Evolutionary conservation across 2,888 invertebrate species (phyloP).

Genomic region (Byasa hedistus): DNA sequence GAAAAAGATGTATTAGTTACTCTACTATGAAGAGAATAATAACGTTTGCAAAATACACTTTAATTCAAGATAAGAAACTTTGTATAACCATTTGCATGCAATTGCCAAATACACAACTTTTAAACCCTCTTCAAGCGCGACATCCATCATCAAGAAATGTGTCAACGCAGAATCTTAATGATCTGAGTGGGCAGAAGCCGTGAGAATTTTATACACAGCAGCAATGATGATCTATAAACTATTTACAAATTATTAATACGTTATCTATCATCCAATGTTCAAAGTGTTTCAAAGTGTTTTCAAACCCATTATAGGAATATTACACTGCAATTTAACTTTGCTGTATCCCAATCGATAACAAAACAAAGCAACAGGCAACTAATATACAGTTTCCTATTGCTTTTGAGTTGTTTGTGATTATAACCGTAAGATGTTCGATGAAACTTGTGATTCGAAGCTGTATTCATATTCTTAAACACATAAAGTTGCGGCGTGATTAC

Average conservation of each 20-base stretch:
- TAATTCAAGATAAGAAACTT: background rate
- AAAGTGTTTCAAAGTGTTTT: too few relatives aligned
- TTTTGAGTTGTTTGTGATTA: background rate
- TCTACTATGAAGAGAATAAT: background rate
- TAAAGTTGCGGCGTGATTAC: too few relatives aligned
- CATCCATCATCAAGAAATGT: conserved; percentile 1
- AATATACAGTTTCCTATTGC: conserved; percentile 1
- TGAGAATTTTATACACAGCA: too few relatives aligned
- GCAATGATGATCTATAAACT: too few relatives aligned
- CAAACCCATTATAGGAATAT: too few relatives aligned
- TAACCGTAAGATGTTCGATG: background rate
- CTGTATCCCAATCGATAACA: background rate
- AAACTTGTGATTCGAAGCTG: background rate
- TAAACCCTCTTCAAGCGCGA: conserved; percentile 18
- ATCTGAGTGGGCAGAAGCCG: background rate
- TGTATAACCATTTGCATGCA: conserved; percentile 6
- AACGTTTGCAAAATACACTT: too few relatives aligned
- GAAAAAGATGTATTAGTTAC: background rate
- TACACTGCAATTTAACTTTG: background rate
- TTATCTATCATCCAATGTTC: too few relatives aligned
- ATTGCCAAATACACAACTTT: conserved; percentile 2
- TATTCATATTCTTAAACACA: background rate
- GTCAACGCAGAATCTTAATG: conserved; percentile 6
- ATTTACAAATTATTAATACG: too few relatives aligned
- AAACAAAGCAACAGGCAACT: background rate